Evolutionary conservation across 35 echinoderm and acorn worm species (phyloP), one percentile per base, ranked within the genome.

Genomic region (Holothuria glaberrima): DNA sequence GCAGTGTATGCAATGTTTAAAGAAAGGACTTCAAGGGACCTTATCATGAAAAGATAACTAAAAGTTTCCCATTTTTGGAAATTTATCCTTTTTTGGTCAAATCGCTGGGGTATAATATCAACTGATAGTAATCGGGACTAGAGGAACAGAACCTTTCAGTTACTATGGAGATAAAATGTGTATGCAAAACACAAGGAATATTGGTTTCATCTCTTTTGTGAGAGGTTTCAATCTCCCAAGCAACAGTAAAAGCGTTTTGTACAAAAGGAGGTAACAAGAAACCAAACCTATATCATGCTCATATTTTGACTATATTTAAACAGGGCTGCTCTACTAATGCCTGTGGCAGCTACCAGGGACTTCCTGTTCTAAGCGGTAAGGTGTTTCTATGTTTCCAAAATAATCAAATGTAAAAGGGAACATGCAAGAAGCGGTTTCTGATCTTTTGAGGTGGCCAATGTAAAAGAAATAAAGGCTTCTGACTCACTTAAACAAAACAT

Each of bases 31-130:
- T 12, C 50, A 54, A 14, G 50, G 10, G 50, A 69, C 31, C 66
- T 30, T 69, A 69, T 69, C 31, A 25, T 69, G 66, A 69, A 33
- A 69, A 69, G 31, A 20, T 69, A 33, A 69, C 66, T 69, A 33
- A 78, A 78, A 48, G 44, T 38, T 78, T 24, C n/a, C 74, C 74
- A 78, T 78, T 78, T 78, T 78, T 48, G 74, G 74, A 78, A 48
- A 19, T 78, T 78, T 78, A 48, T 48, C 74, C 74, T 48, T 78
- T 78, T 78, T 78, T 78, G 74, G 74, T 48, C 41, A 78, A 78
- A 78, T 78, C 26, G 50, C 9, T 19, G n/a, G 27, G 69, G 44
- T 78, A 78, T 78, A 41, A 48, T 35, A 33, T 24, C 27, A 78
- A 78, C 74, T 48, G 44, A 73, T 73, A 48, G 74, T 50, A 19